Conservation (phyloP, 2,797 vertebrate species). For the Cyprinella venusta region DNA sequence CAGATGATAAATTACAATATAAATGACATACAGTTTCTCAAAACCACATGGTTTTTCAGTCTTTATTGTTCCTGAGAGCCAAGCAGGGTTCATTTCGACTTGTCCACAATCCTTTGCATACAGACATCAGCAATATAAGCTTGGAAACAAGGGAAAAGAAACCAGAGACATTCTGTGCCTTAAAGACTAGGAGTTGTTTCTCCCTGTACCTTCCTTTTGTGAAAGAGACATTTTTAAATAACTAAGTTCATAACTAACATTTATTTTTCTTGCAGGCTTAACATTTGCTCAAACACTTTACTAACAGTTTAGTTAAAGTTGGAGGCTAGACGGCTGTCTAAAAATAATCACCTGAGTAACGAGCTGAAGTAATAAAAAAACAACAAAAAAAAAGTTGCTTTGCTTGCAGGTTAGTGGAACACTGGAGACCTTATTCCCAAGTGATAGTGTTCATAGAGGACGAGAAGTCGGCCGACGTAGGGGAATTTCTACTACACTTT, state of each 20-base stretch:
- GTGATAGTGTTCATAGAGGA: neutral
- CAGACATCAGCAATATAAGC: conserved; percentile 45
- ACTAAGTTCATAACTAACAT: neutral
- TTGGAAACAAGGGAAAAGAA: conserved; percentile 44
- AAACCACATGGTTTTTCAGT: neutral
- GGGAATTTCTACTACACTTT: neutral
- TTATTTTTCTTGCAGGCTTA: neutral
- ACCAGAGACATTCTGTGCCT: conserved; percentile 6
- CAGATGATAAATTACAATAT: conserved; percentile 2
- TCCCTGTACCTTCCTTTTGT: neutral
- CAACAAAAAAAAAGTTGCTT: neutral
- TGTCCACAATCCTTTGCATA: conserved; percentile 25
- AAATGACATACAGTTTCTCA: conserved; percentile 17
- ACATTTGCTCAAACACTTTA: neutral
- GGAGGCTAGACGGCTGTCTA: neutral
- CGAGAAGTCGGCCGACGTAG: neutral
- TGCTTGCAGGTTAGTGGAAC: neutral
- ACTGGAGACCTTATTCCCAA: neutral
- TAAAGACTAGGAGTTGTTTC: neutral
- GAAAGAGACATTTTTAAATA: neutral
- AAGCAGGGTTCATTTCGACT: conserved; percentile 5
- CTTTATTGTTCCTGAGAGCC: neutral
- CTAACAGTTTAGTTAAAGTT: neutral
- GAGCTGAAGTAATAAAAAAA: neutral
- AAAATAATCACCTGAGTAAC: neutral